Base-by-base conservation (phyloP, 1,140 invertebrate genomes). In the Zaprionus ghesquierei region DNA sequence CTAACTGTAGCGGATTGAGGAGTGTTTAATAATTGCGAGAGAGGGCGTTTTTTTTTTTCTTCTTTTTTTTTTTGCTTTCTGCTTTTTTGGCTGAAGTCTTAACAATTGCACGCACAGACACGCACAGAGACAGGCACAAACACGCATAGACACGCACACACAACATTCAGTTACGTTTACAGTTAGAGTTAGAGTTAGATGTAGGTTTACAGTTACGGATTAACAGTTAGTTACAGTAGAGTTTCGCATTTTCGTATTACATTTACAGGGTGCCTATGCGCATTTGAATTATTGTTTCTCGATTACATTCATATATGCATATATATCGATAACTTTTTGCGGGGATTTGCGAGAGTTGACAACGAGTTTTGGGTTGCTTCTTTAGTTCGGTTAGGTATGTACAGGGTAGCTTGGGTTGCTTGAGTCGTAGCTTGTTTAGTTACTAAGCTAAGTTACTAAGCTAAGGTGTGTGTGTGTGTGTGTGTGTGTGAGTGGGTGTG, bases 151-250 rank as follows among this genome's bases (percentile, higher is more conserved):
- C 58, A 25, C 38, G 38, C 61, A 58, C 49, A 33, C 22, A 61
- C 23, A 49, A 61, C 33, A 38, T 50, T 46, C 31, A 51, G 51
- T 44, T 54, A 50, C 35, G 33, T 51, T 51, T 27, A 73, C 15
- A 18, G 35, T 38, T 68, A 46, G 9, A 46, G 49, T 72, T 66
- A 66, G 69, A 63, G 69, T 33, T 35, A 31, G 56, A 56, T 41
- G 63, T 70, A 56, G 51, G 55, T 64, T 9, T 63, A 35, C 9
- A 46, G 41, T 64, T 63, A 22, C n/a, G n/a, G 12, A 18, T 33
- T 55, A 15, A 49, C 35, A 62, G 44, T 69, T 49, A 46, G 53
- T 70, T 35, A 49, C 22, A 50, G 58, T 61, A 41, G 35, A 41
- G 35, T 41, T 41, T n/a, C n/a, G n/a, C n/a, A n/a, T n/a, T n/a